Evolutionary conservation across 2,888 invertebrate genomes (phyloP).

Genomic region (Leucophenga maculata): DNA sequence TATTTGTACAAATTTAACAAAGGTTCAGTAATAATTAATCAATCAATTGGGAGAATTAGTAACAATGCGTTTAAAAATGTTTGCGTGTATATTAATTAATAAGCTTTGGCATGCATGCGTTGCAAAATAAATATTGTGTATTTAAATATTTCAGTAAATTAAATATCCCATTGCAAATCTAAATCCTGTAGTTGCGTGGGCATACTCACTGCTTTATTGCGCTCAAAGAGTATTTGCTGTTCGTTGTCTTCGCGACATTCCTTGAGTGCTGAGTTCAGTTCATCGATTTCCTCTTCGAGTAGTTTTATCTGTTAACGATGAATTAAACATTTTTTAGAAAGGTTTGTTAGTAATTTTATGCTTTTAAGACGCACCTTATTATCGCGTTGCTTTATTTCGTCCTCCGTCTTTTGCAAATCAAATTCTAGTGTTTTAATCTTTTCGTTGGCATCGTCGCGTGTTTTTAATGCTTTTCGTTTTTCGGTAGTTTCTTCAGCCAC

Average conservation of each 20-base stretch:
- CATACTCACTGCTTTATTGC: constrained; percentile 76
- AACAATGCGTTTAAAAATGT: not conserved
- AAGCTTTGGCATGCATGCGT: constrained; percentile 18
- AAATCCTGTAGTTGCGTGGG: constrained; percentile 57
- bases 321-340: no score
- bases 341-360: no score
- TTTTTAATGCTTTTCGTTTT: constrained; percentile 81
- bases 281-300: constrained; percentile 82
- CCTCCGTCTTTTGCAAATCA: constrained; percentile 64
- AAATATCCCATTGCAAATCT: constrained; percentile 58
- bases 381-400: constrained; percentile 67
- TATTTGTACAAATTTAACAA: not conserved
- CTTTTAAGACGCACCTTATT: constrained; percentile 66
- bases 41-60: not conserved
- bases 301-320: constrained; percentile 74
- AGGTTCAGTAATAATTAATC: not conserved
- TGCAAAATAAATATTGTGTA: constrained; percentile 8
- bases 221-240: constrained; percentile 74
- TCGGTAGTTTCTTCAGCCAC: constrained; percentile 89
- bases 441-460: constrained; percentile 79
- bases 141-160: constrained; percentile 34
- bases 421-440: constrained; percentile 74
- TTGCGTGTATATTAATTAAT: not conserved
- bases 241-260: constrained; percentile 74
- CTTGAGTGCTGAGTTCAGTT: constrained; percentile 79